Conservation (phyloP, 2,888 invertebrate species). For the Ischnus inquisitorius region DNA sequence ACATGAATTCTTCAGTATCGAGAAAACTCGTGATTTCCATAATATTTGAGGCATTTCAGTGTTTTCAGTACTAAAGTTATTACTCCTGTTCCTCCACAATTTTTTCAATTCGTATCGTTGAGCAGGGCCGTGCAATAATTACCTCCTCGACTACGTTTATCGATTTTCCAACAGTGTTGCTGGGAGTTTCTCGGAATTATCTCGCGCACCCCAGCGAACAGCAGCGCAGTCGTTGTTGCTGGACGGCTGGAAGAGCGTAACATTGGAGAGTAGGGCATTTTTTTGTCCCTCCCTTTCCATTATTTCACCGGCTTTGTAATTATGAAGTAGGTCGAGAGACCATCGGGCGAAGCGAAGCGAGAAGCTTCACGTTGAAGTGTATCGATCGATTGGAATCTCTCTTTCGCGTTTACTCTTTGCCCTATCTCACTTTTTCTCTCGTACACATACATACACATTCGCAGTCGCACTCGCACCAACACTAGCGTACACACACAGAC, state of each 20-base stretch:
- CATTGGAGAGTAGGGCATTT: constrained; percentile 13
- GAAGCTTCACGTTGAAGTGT: constrained; percentile 69
- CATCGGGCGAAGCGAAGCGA: constrained; percentile 64
- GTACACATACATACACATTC: constrained; percentile 8
- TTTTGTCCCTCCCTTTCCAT: constrained; percentile 42
- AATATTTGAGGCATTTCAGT: not conserved
- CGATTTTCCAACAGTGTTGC: constrained; percentile 19
- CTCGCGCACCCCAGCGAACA: constrained; percentile 12
- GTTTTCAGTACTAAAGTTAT: not conserved
- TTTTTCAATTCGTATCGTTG: constrained; percentile 4
- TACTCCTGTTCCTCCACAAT: not conserved
- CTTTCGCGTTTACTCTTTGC: constrained; percentile 18
- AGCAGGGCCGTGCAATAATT: constrained; percentile 20
- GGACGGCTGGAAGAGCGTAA: constrained; percentile 1
- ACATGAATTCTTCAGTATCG: not conserved
- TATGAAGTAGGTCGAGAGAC: constrained; percentile 79
- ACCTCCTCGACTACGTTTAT: constrained; percentile 32
- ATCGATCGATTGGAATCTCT: constrained; percentile 71
- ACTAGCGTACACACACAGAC: constrained; percentile 10
- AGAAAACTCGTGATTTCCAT: not conserved
- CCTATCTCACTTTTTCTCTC: not conserved
- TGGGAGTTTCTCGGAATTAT: constrained; percentile 42
- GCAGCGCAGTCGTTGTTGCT: constrained; percentile 7
- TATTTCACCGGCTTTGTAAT: constrained; percentile 78
- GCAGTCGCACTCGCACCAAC: not conserved